Evolutionary conservation across 2,888 invertebrate species (phyloP).

Genomic region (Euproctis similis): DNA sequence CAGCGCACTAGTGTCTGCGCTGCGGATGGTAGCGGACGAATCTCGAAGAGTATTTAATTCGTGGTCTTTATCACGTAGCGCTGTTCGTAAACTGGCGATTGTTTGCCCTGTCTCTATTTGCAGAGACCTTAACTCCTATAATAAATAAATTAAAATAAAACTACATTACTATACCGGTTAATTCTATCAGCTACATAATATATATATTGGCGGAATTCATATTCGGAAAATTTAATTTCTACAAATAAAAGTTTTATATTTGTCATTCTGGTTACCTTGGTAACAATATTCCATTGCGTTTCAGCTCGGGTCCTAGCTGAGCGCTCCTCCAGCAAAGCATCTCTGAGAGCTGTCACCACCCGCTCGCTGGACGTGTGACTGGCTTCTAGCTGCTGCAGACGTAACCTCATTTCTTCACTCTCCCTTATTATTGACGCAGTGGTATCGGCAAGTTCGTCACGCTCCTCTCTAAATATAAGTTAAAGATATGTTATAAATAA

Average conservation of each 20-base stretch:
- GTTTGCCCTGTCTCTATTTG: conserved; percentile 51
- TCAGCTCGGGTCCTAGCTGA: conserved; percentile 42
- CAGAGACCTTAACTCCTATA: conserved; percentile 49
- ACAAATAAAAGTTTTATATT: no score
- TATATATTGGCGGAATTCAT: no score
- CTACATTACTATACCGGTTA: no score
- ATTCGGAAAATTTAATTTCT: no score
- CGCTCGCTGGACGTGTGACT: conserved; percentile 41
- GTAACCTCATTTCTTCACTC: conserved; percentile 32
- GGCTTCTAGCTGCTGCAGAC: conserved; percentile 38
- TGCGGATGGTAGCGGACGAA: conserved; percentile 26
- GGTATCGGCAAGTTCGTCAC: conserved; percentile 40
- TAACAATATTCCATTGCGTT: conserved; percentile 28
- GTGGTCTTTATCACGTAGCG: conserved; percentile 47
- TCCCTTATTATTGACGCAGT: conserved; percentile 36
- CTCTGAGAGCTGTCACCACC: conserved; percentile 46
- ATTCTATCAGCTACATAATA: no score
- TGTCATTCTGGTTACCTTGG: no score
- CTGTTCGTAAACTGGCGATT: conserved; percentile 42
- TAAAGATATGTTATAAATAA: no score
- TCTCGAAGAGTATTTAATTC: conserved; percentile 42
- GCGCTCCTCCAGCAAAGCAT: conserved; percentile 54
- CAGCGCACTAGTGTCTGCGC: conserved; percentile 46
- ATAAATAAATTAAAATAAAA: conserved; percentile 4
- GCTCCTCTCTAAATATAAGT: conserved; percentile 58